Percentiles rank a stretch among this genome's conserved stretches.
These are phyloP conservation scores for Morpho deidamia DNA, from an alignment of 2,888 invertebrate species.

Conservation along the genomic window DNA sequence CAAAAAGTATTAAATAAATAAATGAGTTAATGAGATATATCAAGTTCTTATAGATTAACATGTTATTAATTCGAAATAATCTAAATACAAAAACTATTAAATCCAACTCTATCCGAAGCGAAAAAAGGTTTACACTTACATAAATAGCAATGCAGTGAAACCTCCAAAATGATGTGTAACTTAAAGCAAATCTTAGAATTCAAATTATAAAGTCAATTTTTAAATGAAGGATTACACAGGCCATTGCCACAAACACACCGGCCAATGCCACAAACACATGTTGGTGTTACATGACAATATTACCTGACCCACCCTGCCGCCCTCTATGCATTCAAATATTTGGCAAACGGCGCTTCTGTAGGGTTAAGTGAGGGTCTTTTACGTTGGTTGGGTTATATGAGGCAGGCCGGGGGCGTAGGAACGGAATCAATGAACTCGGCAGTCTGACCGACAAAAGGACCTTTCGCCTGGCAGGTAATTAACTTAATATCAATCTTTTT, in stretches of 20 bases:
- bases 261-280: constrained; percentile 73
- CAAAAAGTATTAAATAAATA: too few species aligned
- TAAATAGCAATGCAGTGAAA: constrained; percentile 24
- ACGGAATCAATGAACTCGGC: constrained; percentile 74
- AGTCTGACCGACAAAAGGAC: constrained; percentile 71
- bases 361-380: constrained; percentile 35
- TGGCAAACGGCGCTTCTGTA: constrained; percentile 23
- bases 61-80: constrained; percentile 33
- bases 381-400: constrained; percentile 48
- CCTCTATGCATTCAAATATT: constrained; percentile 20
- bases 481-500: constrained; percentile 68
- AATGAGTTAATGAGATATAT: too few species aligned
- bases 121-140: constrained; percentile 24
- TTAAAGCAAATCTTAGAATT: constrained; percentile 9
- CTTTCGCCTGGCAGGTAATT: constrained; percentile 72
- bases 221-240: constrained; percentile 32
- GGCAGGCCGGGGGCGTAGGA: constrained; percentile 57
- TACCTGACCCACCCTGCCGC: constrained; percentile 41
- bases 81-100: constrained; percentile 23
- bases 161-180: constrained; percentile 12
- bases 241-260: constrained; percentile 47
- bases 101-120: constrained; percentile 9
- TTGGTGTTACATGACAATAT: constrained; percentile 47
- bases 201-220: constrained; percentile 35
- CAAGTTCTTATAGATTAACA: constrained; percentile 32